Evolutionary conservation across 2,797 vertebrate genomes (phyloP).

Genomic region (Arnoldichthys spilopterus): DNA sequence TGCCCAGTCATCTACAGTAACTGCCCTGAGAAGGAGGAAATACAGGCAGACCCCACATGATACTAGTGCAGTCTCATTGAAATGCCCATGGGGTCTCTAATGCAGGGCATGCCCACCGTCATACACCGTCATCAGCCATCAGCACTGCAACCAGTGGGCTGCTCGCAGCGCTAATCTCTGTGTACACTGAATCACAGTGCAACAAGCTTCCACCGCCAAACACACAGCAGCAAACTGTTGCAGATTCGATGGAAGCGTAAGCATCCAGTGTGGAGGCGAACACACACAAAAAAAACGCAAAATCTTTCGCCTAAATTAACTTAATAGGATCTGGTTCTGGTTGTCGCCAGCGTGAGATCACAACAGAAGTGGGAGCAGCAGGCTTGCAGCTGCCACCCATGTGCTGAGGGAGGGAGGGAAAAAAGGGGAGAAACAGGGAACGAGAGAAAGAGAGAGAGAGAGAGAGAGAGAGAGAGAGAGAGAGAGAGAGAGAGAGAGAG

Average conservation of each 20-base stretch:
- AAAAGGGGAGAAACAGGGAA: constrained; percentile 3
- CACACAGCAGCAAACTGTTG: background rate
- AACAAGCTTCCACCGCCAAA: background rate
- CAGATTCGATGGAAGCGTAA: background rate
- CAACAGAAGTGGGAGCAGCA: constrained; percentile 57
- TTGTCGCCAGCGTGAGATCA: constrained; percentile 2
- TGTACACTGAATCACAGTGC: background rate
- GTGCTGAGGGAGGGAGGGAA: constrained; percentile 51
- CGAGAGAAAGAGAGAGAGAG: background rate
- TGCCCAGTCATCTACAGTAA: background rate
- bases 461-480: constrained; percentile 17
- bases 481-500: constrained; percentile 6
- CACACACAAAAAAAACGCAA: background rate
- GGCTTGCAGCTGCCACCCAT: constrained; percentile 72
- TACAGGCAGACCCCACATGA: constrained; percentile 22
- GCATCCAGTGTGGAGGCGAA: background rate
- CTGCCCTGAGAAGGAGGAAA: background rate
- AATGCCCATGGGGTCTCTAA: constrained; percentile 27
- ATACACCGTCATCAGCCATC: background rate
- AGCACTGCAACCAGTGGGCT: background rate
- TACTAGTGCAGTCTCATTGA: constrained; percentile 28
- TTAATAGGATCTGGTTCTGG: constrained; percentile 20
- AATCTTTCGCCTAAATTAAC: constrained; percentile 10
- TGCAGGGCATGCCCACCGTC: background rate
- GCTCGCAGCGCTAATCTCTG: background rate